Evolutionary conservation across 1,140 invertebrate genomes (phyloP), one percentile per base, ranked within the genome.

Genomic region (Drosophila elegans): DNA sequence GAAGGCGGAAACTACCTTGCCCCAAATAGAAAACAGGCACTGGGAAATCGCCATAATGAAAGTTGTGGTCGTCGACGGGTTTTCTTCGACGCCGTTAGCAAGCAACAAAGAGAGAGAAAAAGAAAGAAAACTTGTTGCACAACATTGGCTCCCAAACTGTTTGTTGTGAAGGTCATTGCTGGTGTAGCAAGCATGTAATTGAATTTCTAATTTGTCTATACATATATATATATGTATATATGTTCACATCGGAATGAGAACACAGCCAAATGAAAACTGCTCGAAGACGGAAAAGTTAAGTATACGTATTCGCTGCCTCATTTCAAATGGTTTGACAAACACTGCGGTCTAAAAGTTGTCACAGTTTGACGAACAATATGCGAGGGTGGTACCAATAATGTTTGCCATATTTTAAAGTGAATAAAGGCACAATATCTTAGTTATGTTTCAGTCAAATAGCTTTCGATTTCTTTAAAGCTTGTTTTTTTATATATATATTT

Each of bases 1-100:
- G 54, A 51, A 74, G 53, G 64, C 86, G 86, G 86, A 90, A 90
- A 90, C 79, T 78, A 85, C 81, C 86, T 90, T 90, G 86, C 71
- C 74, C 85, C 72, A 76, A 86, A 83, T 83, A 80, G 74, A 44
- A 54, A 29, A 45, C 63, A 54, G 55, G 32, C 74, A 39, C 42
- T 56, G 63, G 61, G 42, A 60, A 68, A 72, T 69, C 39, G 68
- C 64, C 66, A 36, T 41, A 68, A 72, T 57, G 71, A 74, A 74
- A 74, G 71, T 74, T 41, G 68, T 66, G 36, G 25, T 3, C 41
- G 59, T 29, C 62, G 44, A 64, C 60, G 63, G 60, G 34, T 67
- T 67, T 67, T 67, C 60, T 66, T 66, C 34, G 56, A 29, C 49
- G 59, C 60, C 25, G 60, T 63, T 52, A 16, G 29, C 21, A 32